These are phyloP conservation scores for Denticeps clupeoides DNA, from an alignment of 2,797 vertebrate species.

Conservation along the genomic window DNA sequence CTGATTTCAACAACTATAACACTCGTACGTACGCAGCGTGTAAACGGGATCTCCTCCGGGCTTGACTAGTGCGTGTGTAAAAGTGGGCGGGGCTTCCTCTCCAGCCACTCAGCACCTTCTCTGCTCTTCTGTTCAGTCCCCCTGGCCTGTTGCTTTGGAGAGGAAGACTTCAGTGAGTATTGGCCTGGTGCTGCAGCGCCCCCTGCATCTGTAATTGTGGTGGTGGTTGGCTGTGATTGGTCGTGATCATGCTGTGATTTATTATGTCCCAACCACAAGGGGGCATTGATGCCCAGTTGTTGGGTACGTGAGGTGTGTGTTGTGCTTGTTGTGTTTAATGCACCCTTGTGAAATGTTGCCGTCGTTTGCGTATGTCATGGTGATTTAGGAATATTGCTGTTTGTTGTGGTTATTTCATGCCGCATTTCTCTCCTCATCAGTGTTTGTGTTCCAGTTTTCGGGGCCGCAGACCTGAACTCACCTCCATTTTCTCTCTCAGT, in stretches of 20 bases:
- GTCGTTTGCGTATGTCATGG: not conserved
- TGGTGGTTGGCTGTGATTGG: conserved; percentile 11
- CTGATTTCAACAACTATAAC: too few species aligned
- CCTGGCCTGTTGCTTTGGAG: conserved; percentile 75
- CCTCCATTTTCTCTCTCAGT: conserved; percentile 50
- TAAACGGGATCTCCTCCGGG: too few species aligned
- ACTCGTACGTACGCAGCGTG: too few species aligned
- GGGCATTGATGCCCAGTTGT: not conserved
- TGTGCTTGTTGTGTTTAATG: too few species aligned
- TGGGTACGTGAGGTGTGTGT: not conserved
- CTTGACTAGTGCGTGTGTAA: too few species aligned
- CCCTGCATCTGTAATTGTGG: conserved; percentile 3
- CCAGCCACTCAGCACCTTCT: conserved; percentile 46
- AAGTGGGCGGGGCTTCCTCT: not conserved
- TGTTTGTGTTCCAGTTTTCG: not conserved
- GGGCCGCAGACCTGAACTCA: not conserved
- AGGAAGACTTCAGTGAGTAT: conserved; percentile 78
- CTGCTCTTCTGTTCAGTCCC: conserved; percentile 62
- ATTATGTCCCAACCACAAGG: not conserved
- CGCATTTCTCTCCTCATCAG: too few species aligned
- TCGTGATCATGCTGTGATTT: not conserved
- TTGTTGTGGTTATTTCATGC: too few species aligned
- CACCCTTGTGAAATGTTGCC: too few species aligned
- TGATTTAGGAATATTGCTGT: too few species aligned
- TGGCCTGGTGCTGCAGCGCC: conserved; percentile 32